Evolutionary conservation across 2,113 vertebrate species (phyloP), one percentile per base, ranked within the genome.

Genomic region (Bufo gargarizans): DNA sequence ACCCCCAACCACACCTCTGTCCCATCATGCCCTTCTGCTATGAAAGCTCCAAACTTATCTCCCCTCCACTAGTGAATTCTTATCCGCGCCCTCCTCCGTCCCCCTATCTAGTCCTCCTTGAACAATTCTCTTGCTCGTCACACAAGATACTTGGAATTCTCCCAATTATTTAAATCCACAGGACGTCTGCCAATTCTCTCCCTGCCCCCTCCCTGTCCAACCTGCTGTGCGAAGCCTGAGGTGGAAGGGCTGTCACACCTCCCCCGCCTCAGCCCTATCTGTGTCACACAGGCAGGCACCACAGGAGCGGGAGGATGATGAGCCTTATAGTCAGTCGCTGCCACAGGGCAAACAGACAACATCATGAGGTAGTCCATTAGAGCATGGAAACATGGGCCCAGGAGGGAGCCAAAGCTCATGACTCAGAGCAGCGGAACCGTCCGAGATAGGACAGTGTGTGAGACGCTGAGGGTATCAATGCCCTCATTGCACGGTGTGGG

Each of bases 151-250:
- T 77, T 77, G 74, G 81, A 86, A 50, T 78, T 72, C 85, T 86
- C 58, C 85, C 76, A 86, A 79, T 86, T 86, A 78, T 78, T 78
- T 61, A 71, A 77, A 63, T 77, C 47, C 20, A 67, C 85, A 82
- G 67, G 80, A 50, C 61, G 49, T 49, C 43, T 53, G 58, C 56
- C 58, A 83, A 67, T 53, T 47, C 33, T 63, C 45, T 67, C 81
- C 81, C 81, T 67, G 58, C 81, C 81, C 76, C 71, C 84, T 59
- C 69, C 85, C 59, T 1, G 84, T 85, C 69, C 43, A 78, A 86
- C 85, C 85, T 86, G 85, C 85, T 78, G 85, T 86, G 85, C 61
- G 19, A 63, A 22, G 72, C 72, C 55, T 78, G 76, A 86, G 80
- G 80, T 50, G n/a, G 63, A 16, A 20, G 12, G 59, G 11, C 47